Conservation (phyloP, 37 sponge, comb jelly and placozoan genomes). For the Lycopodina hypogea region DNA sequence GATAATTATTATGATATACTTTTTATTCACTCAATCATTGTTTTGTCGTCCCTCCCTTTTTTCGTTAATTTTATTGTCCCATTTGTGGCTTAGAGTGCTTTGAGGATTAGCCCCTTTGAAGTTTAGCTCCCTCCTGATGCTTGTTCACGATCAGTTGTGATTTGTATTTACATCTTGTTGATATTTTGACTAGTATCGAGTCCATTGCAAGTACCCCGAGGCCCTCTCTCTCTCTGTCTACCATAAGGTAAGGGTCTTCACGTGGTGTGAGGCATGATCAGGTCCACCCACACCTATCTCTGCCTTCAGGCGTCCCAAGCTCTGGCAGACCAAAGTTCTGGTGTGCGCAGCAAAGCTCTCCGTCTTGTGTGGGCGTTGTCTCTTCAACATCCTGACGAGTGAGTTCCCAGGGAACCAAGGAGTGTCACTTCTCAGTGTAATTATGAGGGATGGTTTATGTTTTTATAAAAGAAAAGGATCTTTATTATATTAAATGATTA, state of each 20-base stretch:
- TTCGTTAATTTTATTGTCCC: too few species aligned
- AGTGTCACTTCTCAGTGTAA: too few species aligned
- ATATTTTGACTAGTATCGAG: not conserved
- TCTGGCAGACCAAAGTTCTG: slow-evolving; percentile 45
- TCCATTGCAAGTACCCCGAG: not conserved
- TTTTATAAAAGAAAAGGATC: too few species aligned
- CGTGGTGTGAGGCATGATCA: not conserved
- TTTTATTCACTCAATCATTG: too few species aligned
- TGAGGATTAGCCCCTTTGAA: too few species aligned
- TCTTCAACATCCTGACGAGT: slow-evolving; percentile 22
- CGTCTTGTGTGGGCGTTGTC: slow-evolving; percentile 51
- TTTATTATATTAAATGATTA: too few species aligned
- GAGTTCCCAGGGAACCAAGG: not conserved
- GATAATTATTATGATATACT: too few species aligned
- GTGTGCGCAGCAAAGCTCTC: slow-evolving; percentile 52
- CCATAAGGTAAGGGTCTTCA: slow-evolving; percentile 21
- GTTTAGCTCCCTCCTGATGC: too few species aligned
- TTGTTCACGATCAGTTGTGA: too few species aligned
- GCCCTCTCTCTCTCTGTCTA: slow-evolving; percentile 32
- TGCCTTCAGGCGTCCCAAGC: slow-evolving; percentile 36
- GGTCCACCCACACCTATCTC: not conserved
- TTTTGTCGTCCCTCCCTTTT: too few species aligned
- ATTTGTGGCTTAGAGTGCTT: too few species aligned
- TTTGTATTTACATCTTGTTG: slow-evolving; percentile 11
- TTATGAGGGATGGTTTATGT: too few species aligned